Base-by-base conservation (phyloP, 2,888 invertebrate genomes). In the Margaritifera margaritifera region DNA sequence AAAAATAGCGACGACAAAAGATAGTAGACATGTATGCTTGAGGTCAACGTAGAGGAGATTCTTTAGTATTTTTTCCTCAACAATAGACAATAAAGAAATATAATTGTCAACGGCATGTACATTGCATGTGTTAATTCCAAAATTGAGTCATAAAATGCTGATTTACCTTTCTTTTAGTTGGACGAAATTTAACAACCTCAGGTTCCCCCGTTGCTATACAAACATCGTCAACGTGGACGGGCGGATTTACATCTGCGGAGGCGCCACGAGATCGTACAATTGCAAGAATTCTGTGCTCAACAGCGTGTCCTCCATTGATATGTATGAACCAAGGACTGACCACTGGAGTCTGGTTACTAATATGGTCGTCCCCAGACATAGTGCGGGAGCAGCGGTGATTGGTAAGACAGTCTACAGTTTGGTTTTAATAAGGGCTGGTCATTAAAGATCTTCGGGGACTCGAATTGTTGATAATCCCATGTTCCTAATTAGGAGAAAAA, bases 201-300 rank as follows among this genome's bases (percentile, higher is more conserved):
- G 81, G 8, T 64, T 77, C 27, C 80, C 82, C 4, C 75, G 85
- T 20, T 82, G 83, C 62, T 74, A 81, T 55, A 75, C 76, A 2
- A 72, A 70, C 60, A 71, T 84, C 20, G 82, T 83, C 22, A 69
- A 68, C 31, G 72, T 79, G 0, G 64, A 67, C n/a, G 74, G 66
- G 19, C 25, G 68, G 1, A 60, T 84, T 52, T 83, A 75, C 70
- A 64, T 86, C 54, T 84, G 83, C 64, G 84, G 84, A 2, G 85
- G 85, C 0, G 80, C 79, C 56, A 80, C 79, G 3, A 63, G 71
- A 8, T 57, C 79, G 15, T 71, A 65, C 52, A 69, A 61, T 55
- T 62, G 27, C 25, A 65, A 71, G 54, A 71, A 72, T 55, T 68
- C 75, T 2, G 68, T 71, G 19, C 69, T 82, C 18, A 62, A 42